Conservation (phyloP, 2,888 invertebrate species). For the Priapulus caudatus region DNA sequence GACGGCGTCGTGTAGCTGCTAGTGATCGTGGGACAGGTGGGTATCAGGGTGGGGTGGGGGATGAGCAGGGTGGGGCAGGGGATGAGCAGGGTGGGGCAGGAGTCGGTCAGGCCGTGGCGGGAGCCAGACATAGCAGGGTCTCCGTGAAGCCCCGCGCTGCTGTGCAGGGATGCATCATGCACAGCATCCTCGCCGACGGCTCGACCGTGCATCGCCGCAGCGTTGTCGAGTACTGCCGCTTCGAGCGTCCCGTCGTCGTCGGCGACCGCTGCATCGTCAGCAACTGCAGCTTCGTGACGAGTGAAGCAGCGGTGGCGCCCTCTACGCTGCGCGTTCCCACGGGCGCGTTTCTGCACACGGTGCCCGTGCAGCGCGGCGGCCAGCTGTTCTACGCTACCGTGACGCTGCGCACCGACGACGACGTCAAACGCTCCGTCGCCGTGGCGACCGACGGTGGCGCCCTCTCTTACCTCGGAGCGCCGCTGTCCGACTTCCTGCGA, state of each 20-base stretch:
- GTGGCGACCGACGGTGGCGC: constrained; percentile 15
- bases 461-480: too few relatives aligned
- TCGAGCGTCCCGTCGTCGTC: constrained; percentile 29
- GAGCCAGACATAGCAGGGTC: neutral
- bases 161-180: constrained; percentile 31
- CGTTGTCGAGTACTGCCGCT: constrained; percentile 38
- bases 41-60: too few relatives aligned
- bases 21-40: too few relatives aligned
- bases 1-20: too few relatives aligned
- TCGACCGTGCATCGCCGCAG: constrained; percentile 23
- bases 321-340: constrained; percentile 23
- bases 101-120: too few relatives aligned
- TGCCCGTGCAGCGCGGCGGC: constrained; percentile 24
- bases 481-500: too few relatives aligned
- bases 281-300: constrained; percentile 29
- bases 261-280: constrained; percentile 34
- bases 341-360: constrained; percentile 35
- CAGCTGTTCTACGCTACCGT: constrained; percentile 30
- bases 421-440: constrained; percentile 29
- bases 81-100: too few relatives aligned
- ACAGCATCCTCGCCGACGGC: constrained; percentile 26
- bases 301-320: neutral
- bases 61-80: too few relatives aligned
- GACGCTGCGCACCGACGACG: constrained; percentile 30
- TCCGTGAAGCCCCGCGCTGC: constrained; percentile 13